A percentile compares a stretch with the other conserved stretches of the same genome.
These are phyloP conservation scores for Mustelus asterias DNA, from an alignment of 2,113 vertebrate species.

Conservation along the genomic window DNA sequence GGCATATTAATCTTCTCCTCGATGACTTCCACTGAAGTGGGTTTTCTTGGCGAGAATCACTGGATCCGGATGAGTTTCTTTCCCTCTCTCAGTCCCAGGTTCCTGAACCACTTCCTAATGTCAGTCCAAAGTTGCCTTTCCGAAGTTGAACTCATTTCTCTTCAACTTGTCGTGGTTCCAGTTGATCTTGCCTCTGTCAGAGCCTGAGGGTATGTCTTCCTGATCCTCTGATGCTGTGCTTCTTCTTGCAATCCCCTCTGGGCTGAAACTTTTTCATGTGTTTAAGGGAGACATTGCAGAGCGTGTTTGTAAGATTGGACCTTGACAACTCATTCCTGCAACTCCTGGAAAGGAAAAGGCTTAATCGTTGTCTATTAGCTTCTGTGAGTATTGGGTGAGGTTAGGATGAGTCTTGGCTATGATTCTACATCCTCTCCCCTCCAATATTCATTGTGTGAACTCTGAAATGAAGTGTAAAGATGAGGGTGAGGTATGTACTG, in stretches of 20 bases:
- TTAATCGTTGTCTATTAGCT: not conserved
- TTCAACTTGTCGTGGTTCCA: not conserved
- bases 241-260: not conserved
- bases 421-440: not conserved
- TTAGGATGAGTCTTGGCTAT: not conserved
- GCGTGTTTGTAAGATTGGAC: not conserved
- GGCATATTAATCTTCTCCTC: too few relatives aligned
- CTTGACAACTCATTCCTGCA: not conserved
- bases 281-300: not conserved
- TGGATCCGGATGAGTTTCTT: too few relatives aligned
- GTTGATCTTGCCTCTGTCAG: not conserved
- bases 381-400: not conserved
- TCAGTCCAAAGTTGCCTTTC: not conserved
- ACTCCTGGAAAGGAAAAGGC: too few relatives aligned
- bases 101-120: not conserved
- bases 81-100: not conserved
- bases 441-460: too few relatives aligned
- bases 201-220: not conserved
- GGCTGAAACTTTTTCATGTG: not conserved
- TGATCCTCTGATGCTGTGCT: not conserved
- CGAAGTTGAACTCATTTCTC: not conserved
- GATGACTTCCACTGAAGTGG: too few relatives aligned
- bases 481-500: not conserved
- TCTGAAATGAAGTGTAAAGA: too few relatives aligned
- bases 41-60: too few relatives aligned